Evolutionary conservation across 2,113 vertebrate species (phyloP).

Genomic region (Casuarius casuarius): DNA sequence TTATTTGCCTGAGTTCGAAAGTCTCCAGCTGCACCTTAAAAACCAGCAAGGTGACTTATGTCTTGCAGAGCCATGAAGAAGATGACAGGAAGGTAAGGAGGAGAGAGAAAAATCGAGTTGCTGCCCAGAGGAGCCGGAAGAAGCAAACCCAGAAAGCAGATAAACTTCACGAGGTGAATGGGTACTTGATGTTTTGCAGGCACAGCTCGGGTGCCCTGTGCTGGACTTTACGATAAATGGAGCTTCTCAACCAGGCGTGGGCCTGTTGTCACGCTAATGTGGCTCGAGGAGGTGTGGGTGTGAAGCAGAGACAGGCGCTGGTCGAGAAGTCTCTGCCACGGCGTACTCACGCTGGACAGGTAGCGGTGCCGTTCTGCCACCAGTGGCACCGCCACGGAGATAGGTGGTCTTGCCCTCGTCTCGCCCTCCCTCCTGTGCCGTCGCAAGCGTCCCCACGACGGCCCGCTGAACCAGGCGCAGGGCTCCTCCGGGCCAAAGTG

Average conservation of each 20-base stretch:
- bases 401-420: fast-evolving
- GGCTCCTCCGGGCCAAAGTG: not conserved
- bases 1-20: fast-evolving
- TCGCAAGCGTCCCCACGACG: not conserved
- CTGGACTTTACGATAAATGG: fast-evolving
- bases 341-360: not conserved
- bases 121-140: constrained; percentile 92
- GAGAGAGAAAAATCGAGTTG: constrained; percentile 92
- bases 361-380: not conserved
- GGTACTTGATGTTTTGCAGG: not conserved
- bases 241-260: not conserved
- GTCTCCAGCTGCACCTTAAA: not conserved
- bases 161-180: constrained; percentile 88
- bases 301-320: not conserved
- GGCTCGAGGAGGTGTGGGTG: not conserved
- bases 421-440: not conserved
- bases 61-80: constrained; percentile 81
- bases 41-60: not conserved
- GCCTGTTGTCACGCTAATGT: not conserved
- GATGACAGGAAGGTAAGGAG: constrained; percentile 85
- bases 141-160: constrained; percentile 94
- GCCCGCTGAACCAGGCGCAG: not conserved
- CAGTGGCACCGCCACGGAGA: not conserved
- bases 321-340: fast-evolving
- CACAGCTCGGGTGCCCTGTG: fast-evolving